These are phyloP conservation scores for Agrochola circellaris DNA, from an alignment of 2,888 invertebrate genomes.

Conservation along the genomic window DNA sequence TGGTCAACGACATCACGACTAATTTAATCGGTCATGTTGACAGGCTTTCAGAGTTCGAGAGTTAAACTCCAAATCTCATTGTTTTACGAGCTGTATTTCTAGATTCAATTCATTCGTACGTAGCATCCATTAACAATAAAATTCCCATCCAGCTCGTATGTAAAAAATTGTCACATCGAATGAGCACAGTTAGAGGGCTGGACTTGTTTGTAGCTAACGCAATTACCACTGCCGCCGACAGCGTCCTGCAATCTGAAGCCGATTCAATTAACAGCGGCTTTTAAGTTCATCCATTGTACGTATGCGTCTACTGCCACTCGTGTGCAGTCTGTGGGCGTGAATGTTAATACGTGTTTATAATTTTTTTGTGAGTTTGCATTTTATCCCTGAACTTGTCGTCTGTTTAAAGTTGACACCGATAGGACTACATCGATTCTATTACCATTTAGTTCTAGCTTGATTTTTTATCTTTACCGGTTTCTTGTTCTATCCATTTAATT, in stretches of 20 bases:
- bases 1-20: not conserved
- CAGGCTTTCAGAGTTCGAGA: constrained; percentile 12
- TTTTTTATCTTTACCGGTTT: not conserved
- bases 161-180: constrained; percentile 75
- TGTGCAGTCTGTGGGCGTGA: constrained; percentile 15
- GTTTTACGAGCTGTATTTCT: constrained; percentile 26
- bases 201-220: constrained; percentile 85
- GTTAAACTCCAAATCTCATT: constrained; percentile 27
- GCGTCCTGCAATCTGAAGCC: constrained; percentile 87
- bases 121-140: constrained; percentile 60
- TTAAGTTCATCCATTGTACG: constrained; percentile 82
- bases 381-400: not conserved
- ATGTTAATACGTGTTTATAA: constrained; percentile 30
- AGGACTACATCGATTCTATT: too few species aligned
- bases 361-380: not conserved
- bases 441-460: not conserved
- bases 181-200: constrained; percentile 75
- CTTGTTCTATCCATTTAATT: not conserved
- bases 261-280: constrained; percentile 89
- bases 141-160: constrained; percentile 58
- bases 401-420: not conserved
- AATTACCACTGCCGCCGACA: constrained; percentile 81
- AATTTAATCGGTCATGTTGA: not conserved
- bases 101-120: constrained; percentile 46
- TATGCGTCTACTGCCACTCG: constrained; percentile 46